Evolutionary conservation across 2,888 invertebrate genomes (phyloP), one percentile per base, ranked within the genome.

Genomic region (Lycia hirtaria): DNA sequence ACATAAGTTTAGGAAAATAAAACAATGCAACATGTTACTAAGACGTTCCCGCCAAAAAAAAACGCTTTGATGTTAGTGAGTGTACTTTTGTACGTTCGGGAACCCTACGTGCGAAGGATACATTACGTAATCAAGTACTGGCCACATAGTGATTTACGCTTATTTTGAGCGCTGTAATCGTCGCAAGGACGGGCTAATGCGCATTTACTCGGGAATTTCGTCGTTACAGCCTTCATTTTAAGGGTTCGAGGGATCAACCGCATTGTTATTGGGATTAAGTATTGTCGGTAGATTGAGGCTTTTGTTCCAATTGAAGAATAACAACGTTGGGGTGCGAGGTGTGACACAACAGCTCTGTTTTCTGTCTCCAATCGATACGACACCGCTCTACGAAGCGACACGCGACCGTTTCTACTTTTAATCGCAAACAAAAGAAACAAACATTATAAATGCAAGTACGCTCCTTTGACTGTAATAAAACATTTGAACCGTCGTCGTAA

Each of bases 91-190:
- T 22, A 24, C 3, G 9, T 22, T 33, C 17, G 45, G 17, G 26
- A 52, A 48, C 57, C 57, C 57, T 57, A 45, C 32, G 32, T 22
- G 12, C 24, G 45, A 47, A 56, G 56, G 51, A 52, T 52, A 47
- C 22, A 47, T 56, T 56, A 57, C 41, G 57, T 53, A 62, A 66
- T 61, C 53, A 59, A 41, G 48, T 17, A 26, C 53, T 41, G 57
- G 62, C 48, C 50, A 60, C 58, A 53, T 62, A 62, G 64, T 62
- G 62, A 67, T 67, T 62, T 67, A 62, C 57, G 60, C 49, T 58
- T 58, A 58, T 56, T 59, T 62, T 55, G 45, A 56, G 38, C 37
- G 43, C 38, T 12, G 57, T 56, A 56, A 56, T 59, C 53, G 44
- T 43, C 30, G 28, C 51, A 40, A 44, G 28, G 38, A 56, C 50